Base-by-base conservation (phyloP, 1,140 invertebrate genomes). In the Drosophila dunni region DNA sequence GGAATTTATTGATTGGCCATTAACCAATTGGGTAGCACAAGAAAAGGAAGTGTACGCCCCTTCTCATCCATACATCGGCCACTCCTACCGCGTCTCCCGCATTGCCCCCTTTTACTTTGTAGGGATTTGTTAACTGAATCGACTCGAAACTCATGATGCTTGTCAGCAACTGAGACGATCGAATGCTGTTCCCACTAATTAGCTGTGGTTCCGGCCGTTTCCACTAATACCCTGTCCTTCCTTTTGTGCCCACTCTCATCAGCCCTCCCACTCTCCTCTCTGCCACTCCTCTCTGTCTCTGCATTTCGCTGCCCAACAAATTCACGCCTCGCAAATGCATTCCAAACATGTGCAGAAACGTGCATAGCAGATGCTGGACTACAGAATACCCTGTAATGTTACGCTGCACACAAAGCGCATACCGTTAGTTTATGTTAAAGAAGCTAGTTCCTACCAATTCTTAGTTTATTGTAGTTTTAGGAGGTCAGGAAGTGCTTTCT, bases 1-100 rank as follows among this genome's bases (percentile, higher is more conserved):
- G 86, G 82, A 90, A 90, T 90, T 90, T 90, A 90, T 90, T 90
- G 86, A 90, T 90, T 90, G 86, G 68, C 86, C 86, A 90, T 90
- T 86, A 90, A 90, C 86, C 86, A 86, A 90, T 85, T 80, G 79
- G 58, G 44, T 15, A 45, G 68, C 64, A 68, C 46, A 67, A 60
- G 70, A 60, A 70, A 64, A 73, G 54, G 56, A 67, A 73, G 51
- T 54, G 63, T 0, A 57, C 33, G 20, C 51, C 44, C 44, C 44
- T 11, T 17, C 13, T 20, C 1, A 20, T 20, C 17, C 17, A 20
- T 20, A 20, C 17, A 20, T 20, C 17, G 11, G 0, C 13, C 8
- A 4, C 15, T 3, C 10, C 40, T 7, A 10, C 1, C 24, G 38
- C 13, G 8, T 17, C 40, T 46, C 53, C 40, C 13, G 34, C 5